A percentile compares a stretch with the other conserved stretches of the same genome.
Conservation (phyloP, 2,113 vertebrate species). For the Tylochromis polylepis region DNA sequence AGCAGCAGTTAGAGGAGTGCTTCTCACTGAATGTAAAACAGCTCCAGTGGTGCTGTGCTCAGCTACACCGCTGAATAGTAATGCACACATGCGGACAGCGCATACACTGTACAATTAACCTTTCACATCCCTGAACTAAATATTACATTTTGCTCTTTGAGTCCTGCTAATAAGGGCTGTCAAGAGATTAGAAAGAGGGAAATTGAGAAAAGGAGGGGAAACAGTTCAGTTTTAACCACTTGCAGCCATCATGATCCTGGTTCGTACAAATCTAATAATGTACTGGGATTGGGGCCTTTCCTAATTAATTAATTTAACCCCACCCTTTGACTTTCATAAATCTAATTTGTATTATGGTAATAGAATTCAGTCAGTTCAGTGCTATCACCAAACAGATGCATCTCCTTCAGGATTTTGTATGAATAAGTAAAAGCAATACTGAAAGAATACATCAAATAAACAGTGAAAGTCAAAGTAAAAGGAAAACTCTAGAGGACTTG, state of each 20-base stretch:
- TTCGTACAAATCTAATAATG: neutral
- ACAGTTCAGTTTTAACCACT: neutral
- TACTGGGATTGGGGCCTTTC: neutral
- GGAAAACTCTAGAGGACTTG: neutral
- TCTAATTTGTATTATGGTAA: neutral
- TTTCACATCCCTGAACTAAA: neutral
- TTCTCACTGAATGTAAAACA: conserved; percentile 27
- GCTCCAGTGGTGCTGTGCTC: neutral
- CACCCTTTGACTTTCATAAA: neutral
- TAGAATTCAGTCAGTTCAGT: neutral
- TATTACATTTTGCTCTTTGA: neutral
- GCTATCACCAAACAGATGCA: neutral
- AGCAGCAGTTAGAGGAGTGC: neutral
- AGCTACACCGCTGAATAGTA: neutral
- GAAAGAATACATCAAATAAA: neutral
- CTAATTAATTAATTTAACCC: neutral
- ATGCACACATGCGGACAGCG: neutral
- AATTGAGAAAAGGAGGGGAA: neutral
- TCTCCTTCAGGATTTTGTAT: neutral
- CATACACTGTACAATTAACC: conserved; percentile 13
- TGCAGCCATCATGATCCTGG: neutral
- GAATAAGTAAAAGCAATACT: neutral
- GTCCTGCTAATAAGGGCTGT: neutral
- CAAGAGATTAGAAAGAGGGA: neutral
- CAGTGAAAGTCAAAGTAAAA: neutral